phyloP scores from a whole-genome alignment of 2,797 vertebrate species.

The Sardinella longiceps region DNA sequence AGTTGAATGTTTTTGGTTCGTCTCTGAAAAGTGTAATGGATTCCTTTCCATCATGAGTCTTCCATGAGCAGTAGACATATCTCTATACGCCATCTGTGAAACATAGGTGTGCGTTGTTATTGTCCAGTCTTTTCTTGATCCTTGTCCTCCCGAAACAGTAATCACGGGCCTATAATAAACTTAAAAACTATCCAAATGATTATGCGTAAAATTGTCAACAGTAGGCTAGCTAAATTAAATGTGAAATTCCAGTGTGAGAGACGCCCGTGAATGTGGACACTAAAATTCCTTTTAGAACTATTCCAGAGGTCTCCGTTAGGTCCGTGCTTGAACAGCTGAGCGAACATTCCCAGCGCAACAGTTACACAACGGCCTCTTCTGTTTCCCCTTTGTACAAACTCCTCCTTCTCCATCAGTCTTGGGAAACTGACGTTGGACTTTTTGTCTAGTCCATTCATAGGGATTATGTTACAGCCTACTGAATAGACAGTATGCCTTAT shows the following conservation, averaged over 20 bases:
- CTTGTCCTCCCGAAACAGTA: neutral
- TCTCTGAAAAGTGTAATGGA: neutral
- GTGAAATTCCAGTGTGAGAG: neutral
- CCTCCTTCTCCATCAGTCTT: constrained; percentile 8
- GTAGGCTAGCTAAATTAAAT: constrained; percentile 3
- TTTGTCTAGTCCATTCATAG: neutral
- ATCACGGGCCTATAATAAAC: neutral
- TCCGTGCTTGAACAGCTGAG: constrained; percentile 21
- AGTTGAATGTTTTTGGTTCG: neutral
- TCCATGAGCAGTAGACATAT: too few species aligned
- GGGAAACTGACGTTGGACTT: neutral
- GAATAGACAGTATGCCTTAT: neutral
- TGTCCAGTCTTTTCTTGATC: neutral
- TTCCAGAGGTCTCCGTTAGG: neutral
- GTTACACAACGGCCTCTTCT: constrained; percentile 18
- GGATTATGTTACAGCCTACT: neutral
- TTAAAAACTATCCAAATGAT: neutral
- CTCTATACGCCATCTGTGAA: neutral
- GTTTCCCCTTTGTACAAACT: constrained; percentile 15
- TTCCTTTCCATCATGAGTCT: neutral
- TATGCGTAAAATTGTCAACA: neutral
- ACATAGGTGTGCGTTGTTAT: neutral
- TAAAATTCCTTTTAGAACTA: constrained; percentile 3
- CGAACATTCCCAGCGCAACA: neutral
- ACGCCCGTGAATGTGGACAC: neutral